Evolutionary conservation across 1,140 invertebrate species (phyloP), one percentile per base, ranked within the genome.

Genomic region (Megalonaias nervosa): DNA sequence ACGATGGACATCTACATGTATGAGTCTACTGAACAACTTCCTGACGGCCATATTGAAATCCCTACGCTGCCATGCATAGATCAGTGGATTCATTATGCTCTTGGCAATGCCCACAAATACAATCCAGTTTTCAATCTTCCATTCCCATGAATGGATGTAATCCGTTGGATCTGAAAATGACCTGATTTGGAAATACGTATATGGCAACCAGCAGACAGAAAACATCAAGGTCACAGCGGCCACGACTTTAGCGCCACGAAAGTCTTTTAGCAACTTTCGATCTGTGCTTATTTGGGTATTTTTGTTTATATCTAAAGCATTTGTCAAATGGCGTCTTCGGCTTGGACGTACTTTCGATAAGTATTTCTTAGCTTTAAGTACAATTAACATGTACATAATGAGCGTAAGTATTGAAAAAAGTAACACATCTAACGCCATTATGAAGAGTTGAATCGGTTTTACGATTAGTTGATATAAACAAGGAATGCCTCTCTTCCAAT

Each of bases 21-120:
- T 48, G 38, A 4, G 11, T 48, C 38, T 6, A 11, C 38, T 3
- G 5, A 72, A 65, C 56, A 76, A 16, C 23, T 74, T 62, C 48
- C 60, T 72, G 21, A 62, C 72, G 11, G 65, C 64, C 23, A 12
- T 65, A 11, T 70, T 80, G 60, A 82, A 82, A 67, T 82, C 78
- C 21, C 55, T 74, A 5, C 81, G 64, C 23, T 82, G 79, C 78
- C 75, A 80, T 19, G 73, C 75, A 56, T 82, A 82, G 23, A 82
- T 80, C 64, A 82, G 78, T 6, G 81, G 81, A 61, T 82, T 82
- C 57, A 80, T 64, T 23, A 82, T 67, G 58, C 78, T 78, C 23
- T 78, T 82, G 19, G 73, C 60, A n/a, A 82, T 78, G 0, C 81
- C 81, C 19, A 80, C 48, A 71, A 80, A 82, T 5, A 82, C 81